phyloP scores from a whole-genome alignment of 2,888 invertebrate genomes.

The Prionchulus punctatus region DNA sequence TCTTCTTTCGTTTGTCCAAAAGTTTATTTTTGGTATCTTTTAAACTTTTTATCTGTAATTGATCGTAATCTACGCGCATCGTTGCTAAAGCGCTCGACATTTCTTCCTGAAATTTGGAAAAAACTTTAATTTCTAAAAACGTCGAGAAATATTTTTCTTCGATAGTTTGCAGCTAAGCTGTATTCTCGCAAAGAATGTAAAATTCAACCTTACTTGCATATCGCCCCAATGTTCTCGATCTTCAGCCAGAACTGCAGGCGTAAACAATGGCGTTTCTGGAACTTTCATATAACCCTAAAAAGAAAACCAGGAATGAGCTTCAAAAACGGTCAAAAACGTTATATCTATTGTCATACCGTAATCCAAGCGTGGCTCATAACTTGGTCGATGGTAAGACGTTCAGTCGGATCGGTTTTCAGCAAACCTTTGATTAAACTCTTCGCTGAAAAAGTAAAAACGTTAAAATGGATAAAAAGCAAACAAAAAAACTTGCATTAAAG shows the following conservation, averaged over 20 bases:
- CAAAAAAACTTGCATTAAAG: constrained; percentile 6
- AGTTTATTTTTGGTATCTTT: constrained; percentile 82
- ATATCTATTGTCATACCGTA: constrained; percentile 41
- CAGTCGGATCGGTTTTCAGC: constrained; percentile 79
- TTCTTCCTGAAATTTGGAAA: constrained; percentile 50
- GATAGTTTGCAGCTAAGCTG: no score
- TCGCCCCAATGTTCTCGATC: constrained; percentile 87
- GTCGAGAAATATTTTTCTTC: no score
- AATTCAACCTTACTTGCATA: constrained; percentile 51
- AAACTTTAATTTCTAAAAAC: background rate
- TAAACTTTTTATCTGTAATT: constrained; percentile 80
- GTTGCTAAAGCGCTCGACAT: constrained; percentile 93
- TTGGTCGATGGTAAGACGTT: constrained; percentile 71
- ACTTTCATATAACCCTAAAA: constrained; percentile 41
- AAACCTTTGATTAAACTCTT: constrained; percentile 86
- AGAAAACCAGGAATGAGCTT: no score
- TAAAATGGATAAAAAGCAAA: no score
- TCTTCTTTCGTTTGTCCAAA: constrained; percentile 53
- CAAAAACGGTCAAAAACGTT: no score
- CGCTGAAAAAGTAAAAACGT: constrained; percentile 43
- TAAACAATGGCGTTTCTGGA: constrained; percentile 84
- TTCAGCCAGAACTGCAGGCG: constrained; percentile 69
- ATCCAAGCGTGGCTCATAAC: constrained; percentile 77
- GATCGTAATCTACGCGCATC: constrained; percentile 92
- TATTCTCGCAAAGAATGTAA: no score